A percentile compares a stretch with the other conserved stretches of the same genome.
Evolutionary conservation across 1,140 invertebrate species (phyloP).

Genomic region (Aphis craccivora): DNA sequence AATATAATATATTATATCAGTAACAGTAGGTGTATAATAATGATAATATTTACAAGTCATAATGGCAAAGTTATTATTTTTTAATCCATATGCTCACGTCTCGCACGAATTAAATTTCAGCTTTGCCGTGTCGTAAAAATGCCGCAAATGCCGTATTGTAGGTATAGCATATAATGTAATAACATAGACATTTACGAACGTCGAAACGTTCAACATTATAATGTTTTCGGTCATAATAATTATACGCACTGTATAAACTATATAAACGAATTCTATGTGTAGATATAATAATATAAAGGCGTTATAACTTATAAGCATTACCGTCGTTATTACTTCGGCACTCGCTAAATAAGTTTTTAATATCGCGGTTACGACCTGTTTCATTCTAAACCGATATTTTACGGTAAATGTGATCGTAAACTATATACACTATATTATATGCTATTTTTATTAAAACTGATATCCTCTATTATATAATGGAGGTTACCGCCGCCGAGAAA

Average conservation of each 20-base stretch:
- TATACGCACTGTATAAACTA: neutral
- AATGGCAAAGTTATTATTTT: neutral
- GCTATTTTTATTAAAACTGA: neutral
- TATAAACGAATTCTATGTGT: neutral
- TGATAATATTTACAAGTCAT: neutral
- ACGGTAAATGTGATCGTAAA: neutral
- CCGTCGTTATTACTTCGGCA: neutral
- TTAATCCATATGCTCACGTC: neutral
- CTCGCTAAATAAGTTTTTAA: constrained; percentile 32
- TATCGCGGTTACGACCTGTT: neutral
- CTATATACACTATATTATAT: neutral
- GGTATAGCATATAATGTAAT: neutral
- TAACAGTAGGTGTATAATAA: neutral
- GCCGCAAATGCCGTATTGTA: neutral
- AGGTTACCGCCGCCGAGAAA: neutral
- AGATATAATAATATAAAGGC: neutral
- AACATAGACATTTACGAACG: neutral
- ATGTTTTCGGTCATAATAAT: neutral
- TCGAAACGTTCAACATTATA: neutral
- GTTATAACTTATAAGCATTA: neutral
- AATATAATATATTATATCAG: neutral
- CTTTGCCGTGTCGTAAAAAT: constrained; percentile 16
- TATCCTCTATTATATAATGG: neutral
- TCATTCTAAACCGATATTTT: constrained; percentile 15
- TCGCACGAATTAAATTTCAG: neutral